A percentile compares a stretch with the other conserved stretches of the same genome.
phyloP scores from a whole-genome alignment of 2,888 invertebrate species.

The Erpobdella octoculata region DNA sequence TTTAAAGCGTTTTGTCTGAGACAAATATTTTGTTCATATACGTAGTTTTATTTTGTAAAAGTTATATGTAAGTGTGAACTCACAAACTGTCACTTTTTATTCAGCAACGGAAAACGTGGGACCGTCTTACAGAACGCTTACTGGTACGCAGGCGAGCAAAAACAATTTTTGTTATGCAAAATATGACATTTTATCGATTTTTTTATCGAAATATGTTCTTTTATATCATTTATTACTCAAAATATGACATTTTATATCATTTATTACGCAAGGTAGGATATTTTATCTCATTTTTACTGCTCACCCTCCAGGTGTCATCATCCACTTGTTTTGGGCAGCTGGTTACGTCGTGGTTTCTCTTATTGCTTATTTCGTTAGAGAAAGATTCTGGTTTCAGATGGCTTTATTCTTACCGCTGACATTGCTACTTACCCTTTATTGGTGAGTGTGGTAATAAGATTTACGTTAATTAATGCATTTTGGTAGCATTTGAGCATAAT shows the following conservation, averaged over 20 bases:
- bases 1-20: background rate
- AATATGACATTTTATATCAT: too few species aligned
- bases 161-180: background rate
- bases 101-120: slow-evolving; percentile 27
- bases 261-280: too few species aligned
- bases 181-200: background rate
- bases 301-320: slow-evolving; percentile 58
- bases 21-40: background rate
- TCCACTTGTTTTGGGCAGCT: slow-evolving; percentile 66
- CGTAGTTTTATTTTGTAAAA: background rate
- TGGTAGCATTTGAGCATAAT: background rate
- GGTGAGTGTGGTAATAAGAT: slow-evolving; percentile 17
- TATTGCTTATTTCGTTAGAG: slow-evolving; percentile 62
- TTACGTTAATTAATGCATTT: background rate
- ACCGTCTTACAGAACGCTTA: slow-evolving; percentile 15
- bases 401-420: slow-evolving; percentile 63
- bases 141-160: background rate
- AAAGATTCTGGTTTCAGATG: slow-evolving; percentile 65
- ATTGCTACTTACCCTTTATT: slow-evolving; percentile 20
- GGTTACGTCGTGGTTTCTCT: slow-evolving; percentile 64
- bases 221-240: too few species aligned
- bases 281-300: background rate
- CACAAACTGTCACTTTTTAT: background rate
- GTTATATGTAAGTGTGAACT: background rate
- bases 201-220: too few species aligned